These are phyloP conservation scores for Hystrix brachyura DNA, from an alignment of 2,113 vertebrate genomes.

Conservation along the genomic window DNA sequence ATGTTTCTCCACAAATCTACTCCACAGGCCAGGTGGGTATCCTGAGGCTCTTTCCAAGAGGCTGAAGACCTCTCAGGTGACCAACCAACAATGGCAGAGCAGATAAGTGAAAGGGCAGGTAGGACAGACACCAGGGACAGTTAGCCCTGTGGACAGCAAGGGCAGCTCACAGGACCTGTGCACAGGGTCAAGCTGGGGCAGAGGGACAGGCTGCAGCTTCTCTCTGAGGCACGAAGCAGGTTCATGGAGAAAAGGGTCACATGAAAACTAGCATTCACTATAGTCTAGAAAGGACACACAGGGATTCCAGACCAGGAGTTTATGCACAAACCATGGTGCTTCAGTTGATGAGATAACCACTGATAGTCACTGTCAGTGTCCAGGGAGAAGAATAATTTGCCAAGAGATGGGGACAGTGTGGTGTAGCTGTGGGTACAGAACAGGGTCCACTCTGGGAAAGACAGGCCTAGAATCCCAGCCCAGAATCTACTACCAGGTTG, in stretches of 20 bases:
- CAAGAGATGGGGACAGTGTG: background rate
- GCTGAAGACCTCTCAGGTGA: background rate
- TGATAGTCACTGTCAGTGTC: background rate
- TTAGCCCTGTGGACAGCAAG: background rate
- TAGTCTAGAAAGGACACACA: background rate
- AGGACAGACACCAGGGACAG: background rate
- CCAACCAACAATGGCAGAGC: background rate
- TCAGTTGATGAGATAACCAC: background rate
- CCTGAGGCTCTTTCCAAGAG: background rate
- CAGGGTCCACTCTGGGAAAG: background rate
- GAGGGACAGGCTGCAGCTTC: background rate
- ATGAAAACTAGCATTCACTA: background rate
- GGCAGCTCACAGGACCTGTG: background rate
- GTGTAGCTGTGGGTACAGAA: background rate
- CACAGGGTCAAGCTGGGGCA: background rate
- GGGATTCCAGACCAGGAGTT: background rate
- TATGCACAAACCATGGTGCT: background rate
- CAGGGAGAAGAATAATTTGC: background rate
- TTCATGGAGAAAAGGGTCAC: background rate
- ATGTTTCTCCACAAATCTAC: background rate
- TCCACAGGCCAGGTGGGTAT: background rate
- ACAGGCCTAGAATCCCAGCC: background rate
- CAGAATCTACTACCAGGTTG: background rate
- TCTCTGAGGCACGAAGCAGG: background rate
- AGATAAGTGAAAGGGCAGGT: background rate